Conservation (phyloP, 92 coral and sea anemone species). For the Epizoanthus illoricatus region DNA sequence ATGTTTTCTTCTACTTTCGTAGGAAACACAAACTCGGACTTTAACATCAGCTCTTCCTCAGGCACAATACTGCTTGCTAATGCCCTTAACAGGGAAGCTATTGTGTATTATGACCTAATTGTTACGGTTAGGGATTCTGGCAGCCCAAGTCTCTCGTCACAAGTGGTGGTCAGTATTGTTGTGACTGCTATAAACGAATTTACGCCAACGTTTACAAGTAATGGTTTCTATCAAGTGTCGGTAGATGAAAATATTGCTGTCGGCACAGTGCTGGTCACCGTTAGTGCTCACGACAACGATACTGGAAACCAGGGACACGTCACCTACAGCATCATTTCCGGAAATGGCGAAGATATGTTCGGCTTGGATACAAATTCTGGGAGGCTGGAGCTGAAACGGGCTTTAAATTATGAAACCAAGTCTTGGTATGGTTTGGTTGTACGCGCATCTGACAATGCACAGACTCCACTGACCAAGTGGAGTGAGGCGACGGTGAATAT, state of each 20-base stretch:
- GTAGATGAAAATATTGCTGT: constrained; percentile 52
- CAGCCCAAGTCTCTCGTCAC: constrained; percentile 39
- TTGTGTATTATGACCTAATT: constrained; percentile 53
- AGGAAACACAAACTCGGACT: constrained; percentile 66
- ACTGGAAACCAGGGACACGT: constrained; percentile 62
- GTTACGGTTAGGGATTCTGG: constrained; percentile 48
- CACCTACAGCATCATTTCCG: constrained; percentile 54
- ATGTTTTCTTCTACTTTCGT: not conserved
- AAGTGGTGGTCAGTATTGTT: constrained; percentile 31
- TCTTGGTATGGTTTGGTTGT: constrained; percentile 49
- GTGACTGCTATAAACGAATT: constrained; percentile 54
- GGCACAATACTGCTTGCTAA: constrained; percentile 45
- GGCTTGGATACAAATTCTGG: constrained; percentile 62
- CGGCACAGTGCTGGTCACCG: constrained; percentile 49
- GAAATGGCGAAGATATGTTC: constrained; percentile 56
- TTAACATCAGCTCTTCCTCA: constrained; percentile 39
- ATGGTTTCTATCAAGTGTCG: constrained; percentile 55
- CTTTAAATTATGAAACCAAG: constrained; percentile 37
- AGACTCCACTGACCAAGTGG: constrained; percentile 47
- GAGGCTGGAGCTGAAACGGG: constrained; percentile 46
- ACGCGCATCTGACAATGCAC: constrained; percentile 51
- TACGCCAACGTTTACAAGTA: constrained; percentile 55
- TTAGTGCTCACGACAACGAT: constrained; percentile 63
- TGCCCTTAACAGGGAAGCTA: constrained; percentile 51
- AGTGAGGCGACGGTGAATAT: constrained; percentile 59